phyloP scores from a whole-genome alignment of 1,140 invertebrate species.

The Ceratosolen solmsi region DNA sequence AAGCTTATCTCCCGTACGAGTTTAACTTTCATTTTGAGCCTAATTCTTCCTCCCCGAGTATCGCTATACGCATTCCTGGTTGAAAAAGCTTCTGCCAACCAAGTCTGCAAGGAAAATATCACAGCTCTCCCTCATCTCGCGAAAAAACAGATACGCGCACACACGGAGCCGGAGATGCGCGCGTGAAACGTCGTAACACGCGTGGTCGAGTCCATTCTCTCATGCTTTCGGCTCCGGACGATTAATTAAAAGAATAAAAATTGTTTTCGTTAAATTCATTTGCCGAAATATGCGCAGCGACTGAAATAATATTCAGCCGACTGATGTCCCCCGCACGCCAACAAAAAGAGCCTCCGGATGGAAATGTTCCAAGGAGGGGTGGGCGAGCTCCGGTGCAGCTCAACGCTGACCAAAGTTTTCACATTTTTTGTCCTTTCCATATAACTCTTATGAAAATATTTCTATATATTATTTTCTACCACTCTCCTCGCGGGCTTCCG shows the following conservation, averaged over 20 bases:
- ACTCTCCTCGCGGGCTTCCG: conserved; percentile 31
- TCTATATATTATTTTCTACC: conserved; percentile 60
- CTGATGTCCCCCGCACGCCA: conserved; percentile 63
- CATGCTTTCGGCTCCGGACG: conserved; percentile 50
- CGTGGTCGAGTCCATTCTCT: conserved; percentile 26
- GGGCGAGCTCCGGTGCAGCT: conserved; percentile 10
- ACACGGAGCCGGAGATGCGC: neutral
- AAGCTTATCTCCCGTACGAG: conserved; percentile 1
- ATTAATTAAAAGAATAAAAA: conserved; percentile 75
- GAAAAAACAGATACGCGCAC: neutral
- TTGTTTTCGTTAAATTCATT: conserved; percentile 74
- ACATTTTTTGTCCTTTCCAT: conserved; percentile 68
- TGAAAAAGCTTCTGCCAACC: neutral
- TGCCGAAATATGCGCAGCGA: conserved; percentile 72
- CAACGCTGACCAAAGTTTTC: conserved; percentile 65
- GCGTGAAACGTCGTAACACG: neutral
- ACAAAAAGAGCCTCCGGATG: conserved; percentile 49
- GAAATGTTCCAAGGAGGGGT: conserved; percentile 50
- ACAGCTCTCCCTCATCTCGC: neutral
- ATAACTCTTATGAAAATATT: conserved; percentile 69
- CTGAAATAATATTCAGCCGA: conserved; percentile 73
- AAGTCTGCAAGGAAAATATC: conserved; percentile 34
- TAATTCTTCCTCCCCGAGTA: conserved; percentile 39
- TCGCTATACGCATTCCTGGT: neutral
- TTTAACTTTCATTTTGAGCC: conserved; percentile 43